A percentile compares a stretch with the other conserved stretches of the same genome.
Conservation (phyloP, 2,888 invertebrate species). For the Callosobruchus maculatus region DNA sequence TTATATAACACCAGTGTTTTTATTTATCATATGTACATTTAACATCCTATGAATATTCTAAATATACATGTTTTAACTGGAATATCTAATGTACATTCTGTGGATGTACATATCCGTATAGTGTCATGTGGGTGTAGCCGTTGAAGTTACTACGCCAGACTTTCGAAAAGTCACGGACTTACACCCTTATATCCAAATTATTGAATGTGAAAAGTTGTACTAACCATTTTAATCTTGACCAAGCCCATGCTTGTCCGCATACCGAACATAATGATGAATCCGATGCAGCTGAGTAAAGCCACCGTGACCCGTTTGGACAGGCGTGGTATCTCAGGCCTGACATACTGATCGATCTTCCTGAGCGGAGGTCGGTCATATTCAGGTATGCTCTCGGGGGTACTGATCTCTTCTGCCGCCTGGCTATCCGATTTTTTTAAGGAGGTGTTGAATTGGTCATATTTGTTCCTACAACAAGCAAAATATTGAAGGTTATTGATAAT, state of each 20-base stretch:
- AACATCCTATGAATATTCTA: no score
- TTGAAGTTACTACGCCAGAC: no score
- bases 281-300: conserved; percentile 79
- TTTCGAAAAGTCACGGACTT: no score
- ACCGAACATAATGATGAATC: conserved; percentile 93
- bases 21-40: no score
- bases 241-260: conserved; percentile 99
- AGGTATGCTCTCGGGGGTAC: conserved; percentile 72
- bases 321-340: conserved; percentile 83
- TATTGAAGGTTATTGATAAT: neutral
- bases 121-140: no score
- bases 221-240: conserved; percentile 69
- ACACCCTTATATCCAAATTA: no score
- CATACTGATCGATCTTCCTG: conserved; percentile 82
- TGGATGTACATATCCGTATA: no score
- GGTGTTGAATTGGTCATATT: conserved; percentile 67
- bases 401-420: conserved; percentile 58
- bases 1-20: no score
- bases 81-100: no score
- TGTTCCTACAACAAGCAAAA: conserved; percentile 51
- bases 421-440: conserved; percentile 53
- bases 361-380: conserved; percentile 82
- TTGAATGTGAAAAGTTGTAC: no score
- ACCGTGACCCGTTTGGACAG: conserved; percentile 84
- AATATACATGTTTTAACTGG: no score